Evolutionary conservation across 2,797 vertebrate genomes (phyloP).

Genomic region (Iguana delicatissima): DNA sequence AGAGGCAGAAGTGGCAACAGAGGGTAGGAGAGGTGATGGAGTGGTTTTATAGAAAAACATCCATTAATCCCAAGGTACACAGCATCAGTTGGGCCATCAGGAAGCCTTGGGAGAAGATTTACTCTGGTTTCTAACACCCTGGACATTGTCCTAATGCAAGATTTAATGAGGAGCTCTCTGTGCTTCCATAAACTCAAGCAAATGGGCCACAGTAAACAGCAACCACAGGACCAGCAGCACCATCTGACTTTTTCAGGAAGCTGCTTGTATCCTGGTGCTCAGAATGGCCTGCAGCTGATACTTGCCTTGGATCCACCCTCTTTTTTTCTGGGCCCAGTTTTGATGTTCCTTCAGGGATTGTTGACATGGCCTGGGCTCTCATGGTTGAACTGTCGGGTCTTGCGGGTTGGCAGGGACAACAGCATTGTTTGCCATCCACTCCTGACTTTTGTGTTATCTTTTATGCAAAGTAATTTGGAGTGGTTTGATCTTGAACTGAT

Average conservation of each 20-base stretch:
- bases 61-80: too few species aligned
- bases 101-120: neutral
- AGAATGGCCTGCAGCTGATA: neutral
- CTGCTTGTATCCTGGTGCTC: too few species aligned
- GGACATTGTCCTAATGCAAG: neutral
- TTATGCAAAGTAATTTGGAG: neutral
- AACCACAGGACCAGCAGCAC: neutral
- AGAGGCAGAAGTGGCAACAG: too few species aligned
- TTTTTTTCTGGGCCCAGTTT: too few species aligned
- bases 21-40: too few species aligned
- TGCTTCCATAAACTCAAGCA: neutral
- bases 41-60: too few species aligned
- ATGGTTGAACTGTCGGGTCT: neutral
- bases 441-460: neutral
- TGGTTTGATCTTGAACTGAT: neutral
- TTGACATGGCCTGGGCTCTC: neutral
- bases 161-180: neutral
- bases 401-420: too few species aligned
- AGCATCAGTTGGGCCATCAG: neutral
- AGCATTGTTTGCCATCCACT: neutral
- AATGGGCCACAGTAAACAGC: neutral
- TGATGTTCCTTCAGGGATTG: too few species aligned
- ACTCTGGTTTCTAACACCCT: neutral
- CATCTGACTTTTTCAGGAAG: neutral
- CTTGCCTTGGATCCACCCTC: neutral